phyloP scores from a whole-genome alignment of 2,888 invertebrate genomes.

The Torymus texanus region DNA sequence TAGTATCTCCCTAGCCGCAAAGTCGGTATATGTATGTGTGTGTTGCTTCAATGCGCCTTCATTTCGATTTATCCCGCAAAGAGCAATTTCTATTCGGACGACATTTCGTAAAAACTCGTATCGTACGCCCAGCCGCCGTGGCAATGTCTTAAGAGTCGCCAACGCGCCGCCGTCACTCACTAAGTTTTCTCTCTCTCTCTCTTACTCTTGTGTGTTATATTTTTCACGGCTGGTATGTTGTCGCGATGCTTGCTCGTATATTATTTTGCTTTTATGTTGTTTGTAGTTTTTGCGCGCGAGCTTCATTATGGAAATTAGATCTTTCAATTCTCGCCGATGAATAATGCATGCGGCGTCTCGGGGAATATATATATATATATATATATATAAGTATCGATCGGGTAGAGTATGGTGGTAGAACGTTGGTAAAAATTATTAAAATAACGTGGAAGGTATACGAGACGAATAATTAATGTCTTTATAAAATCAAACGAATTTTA shows the following conservation, averaged over 20 bases:
- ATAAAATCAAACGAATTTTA: too few relatives aligned
- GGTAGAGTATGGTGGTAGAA: too few relatives aligned
- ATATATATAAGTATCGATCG: too few relatives aligned
- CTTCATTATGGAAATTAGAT: background rate
- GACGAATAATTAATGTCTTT: too few relatives aligned
- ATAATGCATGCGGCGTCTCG: too few relatives aligned
- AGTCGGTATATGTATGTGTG: background rate
- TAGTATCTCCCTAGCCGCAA: conserved; percentile 35
- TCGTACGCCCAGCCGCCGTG: background rate
- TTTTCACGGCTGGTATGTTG: too few relatives aligned
- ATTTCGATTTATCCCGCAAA: conserved; percentile 60
- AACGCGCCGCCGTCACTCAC: conserved; percentile 16
- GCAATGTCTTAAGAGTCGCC: conserved; percentile 21
- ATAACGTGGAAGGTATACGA: too few relatives aligned
- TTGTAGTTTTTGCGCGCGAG: background rate
- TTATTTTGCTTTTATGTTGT: too few relatives aligned
- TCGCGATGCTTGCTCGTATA: too few relatives aligned
- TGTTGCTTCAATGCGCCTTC: conserved; percentile 54
- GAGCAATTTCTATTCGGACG: conserved; percentile 72
- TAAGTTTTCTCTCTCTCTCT: background rate
- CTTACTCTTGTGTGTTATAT: background rate
- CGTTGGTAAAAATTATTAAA: too few relatives aligned
- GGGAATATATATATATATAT: too few relatives aligned
- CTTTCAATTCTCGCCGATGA: too few relatives aligned
- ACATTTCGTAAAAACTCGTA: conserved; percentile 67